These are phyloP conservation scores for Hermatobates lingyangjiaoensis DNA, from an alignment of 1,140 invertebrate genomes.

Conservation along the genomic window DNA sequence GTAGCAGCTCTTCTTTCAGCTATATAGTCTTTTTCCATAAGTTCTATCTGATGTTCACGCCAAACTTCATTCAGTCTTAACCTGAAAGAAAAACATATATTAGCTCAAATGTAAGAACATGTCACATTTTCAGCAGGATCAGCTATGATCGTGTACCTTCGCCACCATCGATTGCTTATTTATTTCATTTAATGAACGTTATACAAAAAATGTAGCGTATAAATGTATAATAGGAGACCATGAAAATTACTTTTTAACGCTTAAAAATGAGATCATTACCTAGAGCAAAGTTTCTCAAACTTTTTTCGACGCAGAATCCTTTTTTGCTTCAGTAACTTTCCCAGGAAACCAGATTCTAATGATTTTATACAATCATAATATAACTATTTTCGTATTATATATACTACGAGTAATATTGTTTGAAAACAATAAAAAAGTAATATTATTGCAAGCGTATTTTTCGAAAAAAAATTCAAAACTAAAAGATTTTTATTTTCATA, in stretches of 20 bases:
- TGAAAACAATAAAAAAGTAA: too few species aligned
- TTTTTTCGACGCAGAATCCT: too few species aligned
- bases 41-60: conserved; percentile 62
- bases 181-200: conserved; percentile 4
- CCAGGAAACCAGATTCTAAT: too few species aligned
- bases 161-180: background rate
- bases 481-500: too few species aligned
- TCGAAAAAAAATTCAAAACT: too few species aligned
- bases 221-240: background rate
- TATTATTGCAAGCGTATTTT: too few species aligned
- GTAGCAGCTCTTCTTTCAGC: conserved; percentile 70
- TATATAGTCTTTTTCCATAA: conserved; percentile 71
- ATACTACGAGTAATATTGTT: too few species aligned
- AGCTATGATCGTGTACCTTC: background rate
- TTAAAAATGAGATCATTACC: background rate
- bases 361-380: too few species aligned
- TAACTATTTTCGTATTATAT: too few species aligned
- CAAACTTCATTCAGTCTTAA: conserved; percentile 65
- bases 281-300: too few species aligned
- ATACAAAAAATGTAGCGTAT: background rate
- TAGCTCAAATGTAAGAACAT: background rate
- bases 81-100: conserved; percentile 21
- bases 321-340: too few species aligned
- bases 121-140: background rate
- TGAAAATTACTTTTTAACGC: background rate